Evolutionary conservation across 37 sponge, comb jelly and placozoan species (phyloP).

Genomic region (Halichondria panicea): DNA sequence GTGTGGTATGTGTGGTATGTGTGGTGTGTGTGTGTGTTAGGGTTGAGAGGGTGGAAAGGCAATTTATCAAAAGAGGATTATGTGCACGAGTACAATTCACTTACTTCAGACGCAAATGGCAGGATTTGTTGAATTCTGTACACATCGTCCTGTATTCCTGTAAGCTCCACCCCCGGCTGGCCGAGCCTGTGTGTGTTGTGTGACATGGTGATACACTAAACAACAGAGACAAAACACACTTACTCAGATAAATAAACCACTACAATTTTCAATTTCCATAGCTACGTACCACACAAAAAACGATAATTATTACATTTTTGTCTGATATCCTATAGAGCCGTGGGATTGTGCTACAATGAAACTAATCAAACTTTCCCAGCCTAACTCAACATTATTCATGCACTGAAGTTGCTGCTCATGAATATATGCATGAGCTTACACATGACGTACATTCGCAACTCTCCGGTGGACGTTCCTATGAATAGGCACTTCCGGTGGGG

Average conservation of each 20-base stretch:
- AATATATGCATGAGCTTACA: background rate
- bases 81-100: background rate
- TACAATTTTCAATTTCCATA: too few species aligned
- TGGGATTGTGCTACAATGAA: too few species aligned
- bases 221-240: background rate
- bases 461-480: conserved; percentile 81
- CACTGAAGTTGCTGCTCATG: background rate
- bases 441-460: conserved; percentile 68
- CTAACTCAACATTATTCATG: background rate
- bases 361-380: background rate
- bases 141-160: conserved; percentile 55
- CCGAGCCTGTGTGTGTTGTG: conserved; percentile 45
- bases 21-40: background rate
- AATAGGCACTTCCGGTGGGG: conserved; percentile 49
- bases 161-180: conserved; percentile 72
- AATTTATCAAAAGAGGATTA: background rate
- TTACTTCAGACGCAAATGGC: conserved; percentile 65
- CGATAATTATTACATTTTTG: too few species aligned
- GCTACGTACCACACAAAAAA: too few species aligned
- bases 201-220: background rate
- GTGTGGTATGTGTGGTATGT: background rate
- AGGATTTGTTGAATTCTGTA: conserved; percentile 68
- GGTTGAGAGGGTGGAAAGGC: too few species aligned
- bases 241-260: background rate
- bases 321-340: too few species aligned